These are phyloP conservation scores for Hyppa rectilinea DNA, from an alignment of 2,888 invertebrate genomes.

Conservation along the genomic window DNA sequence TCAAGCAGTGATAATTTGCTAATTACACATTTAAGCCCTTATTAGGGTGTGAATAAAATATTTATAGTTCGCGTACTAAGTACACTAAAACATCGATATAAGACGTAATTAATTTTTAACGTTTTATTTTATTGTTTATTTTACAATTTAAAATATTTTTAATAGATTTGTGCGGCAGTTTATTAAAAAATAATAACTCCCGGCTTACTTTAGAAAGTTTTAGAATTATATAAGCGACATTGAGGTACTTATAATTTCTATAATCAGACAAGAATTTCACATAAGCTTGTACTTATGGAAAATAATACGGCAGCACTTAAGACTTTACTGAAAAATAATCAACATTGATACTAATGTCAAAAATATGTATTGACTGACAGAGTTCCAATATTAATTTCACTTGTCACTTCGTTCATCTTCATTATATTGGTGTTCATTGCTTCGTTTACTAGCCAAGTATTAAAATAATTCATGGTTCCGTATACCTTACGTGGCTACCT, in stretches of 20 bases:
- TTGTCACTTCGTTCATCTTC: no score
- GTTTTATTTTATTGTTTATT: slow-evolving; percentile 35
- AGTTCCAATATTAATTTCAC: no score
- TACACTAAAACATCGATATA: slow-evolving; percentile 59
- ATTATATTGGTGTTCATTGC: slow-evolving; percentile 1
- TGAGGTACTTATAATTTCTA: slow-evolving; percentile 1
- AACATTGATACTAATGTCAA: no score
- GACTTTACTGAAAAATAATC: not conserved
- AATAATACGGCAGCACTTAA: not conserved
- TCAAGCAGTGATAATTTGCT: slow-evolving; percentile 73
- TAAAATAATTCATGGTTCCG: slow-evolving; percentile 12
- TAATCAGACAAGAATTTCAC: not conserved
- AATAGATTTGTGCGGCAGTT: slow-evolving; percentile 49
- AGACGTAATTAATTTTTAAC: slow-evolving; percentile 52
- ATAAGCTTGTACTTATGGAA: slow-evolving; percentile 7
- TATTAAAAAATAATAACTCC: not conserved
- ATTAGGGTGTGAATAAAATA: slow-evolving; percentile 47
- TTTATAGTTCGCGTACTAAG: slow-evolving; percentile 50
- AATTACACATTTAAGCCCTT: slow-evolving; percentile 50
- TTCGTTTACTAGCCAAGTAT: not conserved
- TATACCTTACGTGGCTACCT: not conserved
- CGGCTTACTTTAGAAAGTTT: slow-evolving; percentile 24
- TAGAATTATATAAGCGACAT: not conserved
- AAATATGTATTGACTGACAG: no score
- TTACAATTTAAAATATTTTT: slow-evolving; percentile 32